Base-by-base conservation (phyloP, 2,888 invertebrate genomes). In the Resseliella maxima region DNA sequence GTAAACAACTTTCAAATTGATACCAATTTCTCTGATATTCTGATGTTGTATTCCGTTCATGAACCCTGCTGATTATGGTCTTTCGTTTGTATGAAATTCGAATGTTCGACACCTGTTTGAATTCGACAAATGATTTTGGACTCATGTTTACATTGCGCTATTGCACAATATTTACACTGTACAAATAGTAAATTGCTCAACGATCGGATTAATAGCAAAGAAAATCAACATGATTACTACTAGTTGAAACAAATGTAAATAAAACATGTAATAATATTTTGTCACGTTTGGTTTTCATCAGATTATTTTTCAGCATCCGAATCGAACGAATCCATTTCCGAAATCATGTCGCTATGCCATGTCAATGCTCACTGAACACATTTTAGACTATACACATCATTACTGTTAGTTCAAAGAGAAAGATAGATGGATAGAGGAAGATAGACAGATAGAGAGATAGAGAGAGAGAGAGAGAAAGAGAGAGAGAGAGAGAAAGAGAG, bases 321-420 rank as follows among this genome's bases (percentile, higher is more conserved):
- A 72, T 35, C 72, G 2, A 35, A 72, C 5, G 5, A 72, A 12
- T 72, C 35, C 3, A 72, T 72, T 31, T 72, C 31, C 31, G 0
- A 31, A 72, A 12, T 72, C 31, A 35, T 15, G 31, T 72, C 72
- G 72, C 72, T 35, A 72, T 72, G 72, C 72, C n/a, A n/a, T n/a
- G n/a, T n/a, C n/a, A 72, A 72, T 35, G 27, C 59, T 24, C 27
- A 59, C 15, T 18, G 10, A 41, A 41, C 5, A 8, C 41, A 41
- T 41, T 41, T 50, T 50, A 2, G n/a, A n/a, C n/a, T n/a, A n/a
- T n/a, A n/a, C n/a, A n/a, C n/a, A n/a, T n/a, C n/a, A n/a, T n/a
- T n/a, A n/a, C n/a, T n/a, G n/a, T n/a, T n/a, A n/a, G n/a, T n/a
- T n/a, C n/a, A n/a, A n/a, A n/a, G n/a, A n/a, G n/a, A n/a, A n/a